Conservation (phyloP, 2,797 vertebrate species). For the Rhyacichthys aspro region DNA sequence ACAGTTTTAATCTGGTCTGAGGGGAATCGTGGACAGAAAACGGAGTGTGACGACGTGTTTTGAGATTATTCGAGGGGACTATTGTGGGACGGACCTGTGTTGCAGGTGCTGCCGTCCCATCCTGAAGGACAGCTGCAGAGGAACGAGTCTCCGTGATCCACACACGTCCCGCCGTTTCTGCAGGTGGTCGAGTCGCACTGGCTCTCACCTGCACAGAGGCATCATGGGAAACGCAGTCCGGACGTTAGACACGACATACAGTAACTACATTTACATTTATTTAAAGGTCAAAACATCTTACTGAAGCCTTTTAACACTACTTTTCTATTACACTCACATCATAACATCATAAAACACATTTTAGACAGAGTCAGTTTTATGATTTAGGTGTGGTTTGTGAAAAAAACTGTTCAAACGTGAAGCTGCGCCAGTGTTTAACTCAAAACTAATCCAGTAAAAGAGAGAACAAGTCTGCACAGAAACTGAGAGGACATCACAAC, state of each 20-base stretch:
- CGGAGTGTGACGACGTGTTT: too few relatives aligned
- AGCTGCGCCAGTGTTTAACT: background rate
- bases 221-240: conserved; percentile 6
- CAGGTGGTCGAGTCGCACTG: conserved; percentile 93
- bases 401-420: background rate
- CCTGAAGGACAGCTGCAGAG: conserved; percentile 88
- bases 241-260: too few relatives aligned
- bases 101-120: conserved; percentile 92
- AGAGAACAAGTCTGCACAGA: background rate
- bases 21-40: too few relatives aligned
- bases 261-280: too few relatives aligned
- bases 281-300: too few relatives aligned
- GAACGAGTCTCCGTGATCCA: conserved; percentile 90
- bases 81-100: conserved; percentile 78
- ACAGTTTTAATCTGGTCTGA: too few relatives aligned
- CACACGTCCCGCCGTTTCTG: conserved; percentile 91
- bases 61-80: too few relatives aligned
- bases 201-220: conserved; percentile 83
- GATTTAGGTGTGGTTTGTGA: too few relatives aligned
- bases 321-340: background rate
- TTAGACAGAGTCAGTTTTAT: too few relatives aligned
- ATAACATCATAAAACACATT: too few relatives aligned
- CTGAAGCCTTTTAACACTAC: background rate
- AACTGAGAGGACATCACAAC: background rate
- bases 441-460: background rate